phyloP scores from a whole-genome alignment of 2,797 vertebrate species.

The Spatula versicolor region DNA sequence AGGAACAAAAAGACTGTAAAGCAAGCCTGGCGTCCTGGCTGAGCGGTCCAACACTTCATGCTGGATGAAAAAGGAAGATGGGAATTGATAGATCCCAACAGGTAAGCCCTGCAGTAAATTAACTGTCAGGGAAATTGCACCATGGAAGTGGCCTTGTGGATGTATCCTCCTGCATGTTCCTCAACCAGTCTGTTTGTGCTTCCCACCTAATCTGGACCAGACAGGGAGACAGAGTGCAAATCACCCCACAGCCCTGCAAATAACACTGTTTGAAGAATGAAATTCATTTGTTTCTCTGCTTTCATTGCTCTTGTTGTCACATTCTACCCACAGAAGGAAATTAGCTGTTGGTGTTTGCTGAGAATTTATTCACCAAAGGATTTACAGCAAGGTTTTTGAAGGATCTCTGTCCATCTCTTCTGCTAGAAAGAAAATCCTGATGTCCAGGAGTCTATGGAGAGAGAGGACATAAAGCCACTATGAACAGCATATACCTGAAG shows the following conservation, averaged over 20 bases:
- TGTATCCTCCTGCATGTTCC: neutral
- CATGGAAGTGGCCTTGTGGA: neutral
- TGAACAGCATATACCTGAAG: neutral
- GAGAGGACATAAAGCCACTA: neutral
- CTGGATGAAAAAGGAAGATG: neutral
- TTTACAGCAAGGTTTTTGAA: neutral
- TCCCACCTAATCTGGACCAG: neutral
- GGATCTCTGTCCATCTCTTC: neutral
- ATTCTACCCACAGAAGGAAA: slow-evolving; percentile 38
- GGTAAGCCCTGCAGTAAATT: neutral
- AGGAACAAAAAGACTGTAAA: neutral
- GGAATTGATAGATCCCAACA: neutral
- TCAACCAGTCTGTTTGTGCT: neutral
- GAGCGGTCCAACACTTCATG: neutral
- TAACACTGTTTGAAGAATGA: neutral
- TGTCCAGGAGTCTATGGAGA: neutral
- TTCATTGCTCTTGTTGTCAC: neutral
- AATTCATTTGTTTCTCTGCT: slow-evolving; percentile 42
- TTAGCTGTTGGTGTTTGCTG: neutral
- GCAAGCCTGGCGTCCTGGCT: neutral
- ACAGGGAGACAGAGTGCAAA: neutral
- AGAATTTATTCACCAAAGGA: neutral
- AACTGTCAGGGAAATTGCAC: rapidly evolving
- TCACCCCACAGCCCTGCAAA: neutral
- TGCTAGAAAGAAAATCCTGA: neutral